These are phyloP conservation scores for Alexandromys fortis DNA, from an alignment of 2,113 vertebrate species.

Conservation along the genomic window DNA sequence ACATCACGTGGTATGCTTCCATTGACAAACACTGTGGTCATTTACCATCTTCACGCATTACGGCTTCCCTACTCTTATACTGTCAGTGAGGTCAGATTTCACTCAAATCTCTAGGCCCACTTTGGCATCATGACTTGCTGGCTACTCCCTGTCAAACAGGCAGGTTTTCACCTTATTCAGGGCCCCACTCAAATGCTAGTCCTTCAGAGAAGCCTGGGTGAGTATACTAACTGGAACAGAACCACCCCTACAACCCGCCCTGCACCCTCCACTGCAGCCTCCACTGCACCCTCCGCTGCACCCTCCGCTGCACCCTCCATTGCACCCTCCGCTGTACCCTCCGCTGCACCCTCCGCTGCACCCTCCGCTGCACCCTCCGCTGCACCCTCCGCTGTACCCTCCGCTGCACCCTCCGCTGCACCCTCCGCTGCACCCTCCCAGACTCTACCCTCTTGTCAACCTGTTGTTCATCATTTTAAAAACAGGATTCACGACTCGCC, in stretches of 20 bases:
- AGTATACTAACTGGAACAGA: neutral
- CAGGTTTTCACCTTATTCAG: neutral
- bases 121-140: neutral
- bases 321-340: too few species aligned
- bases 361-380: too few species aligned
- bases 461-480: neutral
- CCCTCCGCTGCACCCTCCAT: too few species aligned
- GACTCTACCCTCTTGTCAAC: neutral
- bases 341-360: too few species aligned
- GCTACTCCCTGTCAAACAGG: neutral
- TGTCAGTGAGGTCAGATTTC: neutral
- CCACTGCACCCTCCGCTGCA: neutral
- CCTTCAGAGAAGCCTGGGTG: neutral
- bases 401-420: too few species aligned
- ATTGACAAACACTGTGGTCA: neutral
- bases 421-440: too few species aligned
- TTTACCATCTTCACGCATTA: too few species aligned
- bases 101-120: neutral
- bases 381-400: too few species aligned
- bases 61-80: neutral
- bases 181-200: neutral
- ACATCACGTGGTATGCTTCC: neutral
- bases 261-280: too few species aligned
- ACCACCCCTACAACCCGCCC: rapidly evolving
- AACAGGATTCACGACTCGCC: neutral